phyloP scores from a whole-genome alignment of 2,113 vertebrate species.

The Myxocyprinus asiaticus region DNA sequence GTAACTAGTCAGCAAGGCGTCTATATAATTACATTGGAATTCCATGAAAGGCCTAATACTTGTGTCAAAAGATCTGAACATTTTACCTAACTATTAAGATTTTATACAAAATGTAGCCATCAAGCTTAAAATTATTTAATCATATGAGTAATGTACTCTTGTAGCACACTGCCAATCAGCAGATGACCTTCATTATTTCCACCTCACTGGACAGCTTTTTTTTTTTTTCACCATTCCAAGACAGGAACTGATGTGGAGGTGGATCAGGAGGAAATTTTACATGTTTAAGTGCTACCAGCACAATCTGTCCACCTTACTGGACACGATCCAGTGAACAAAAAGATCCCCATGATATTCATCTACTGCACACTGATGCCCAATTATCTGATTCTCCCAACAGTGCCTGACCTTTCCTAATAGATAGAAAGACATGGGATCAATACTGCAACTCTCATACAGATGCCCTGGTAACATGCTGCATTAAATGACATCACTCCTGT shows the following conservation, averaged over 20 bases:
- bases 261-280: background rate
- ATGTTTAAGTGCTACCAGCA: too few species aligned
- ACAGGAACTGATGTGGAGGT: background rate
- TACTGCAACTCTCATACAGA: slow-evolving; percentile 33
- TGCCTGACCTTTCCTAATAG: slow-evolving; percentile 50
- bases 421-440: slow-evolving; percentile 32
- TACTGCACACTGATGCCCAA: slow-evolving; percentile 33
- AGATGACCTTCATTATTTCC: slow-evolving; percentile 19
- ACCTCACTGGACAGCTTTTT: background rate
- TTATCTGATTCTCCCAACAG: slow-evolving; percentile 47
- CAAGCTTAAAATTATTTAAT: background rate
- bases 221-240: background rate
- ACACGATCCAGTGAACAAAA: slow-evolving; percentile 10
- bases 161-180: background rate
- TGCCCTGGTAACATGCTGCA: slow-evolving; percentile 16
- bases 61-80: background rate
- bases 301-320: too few species aligned
- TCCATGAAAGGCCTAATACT: background rate
- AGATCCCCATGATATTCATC: slow-evolving; percentile 39
- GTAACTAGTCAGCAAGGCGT: too few species aligned
- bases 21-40: too few species aligned
- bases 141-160: slow-evolving; percentile 2
- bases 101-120: background rate
- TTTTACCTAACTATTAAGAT: background rate
- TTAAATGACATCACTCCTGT: slow-evolving; percentile 2